These are phyloP conservation scores for Mormyrus iriodes DNA, from an alignment of 2,113 vertebrate species.

Conservation along the genomic window DNA sequence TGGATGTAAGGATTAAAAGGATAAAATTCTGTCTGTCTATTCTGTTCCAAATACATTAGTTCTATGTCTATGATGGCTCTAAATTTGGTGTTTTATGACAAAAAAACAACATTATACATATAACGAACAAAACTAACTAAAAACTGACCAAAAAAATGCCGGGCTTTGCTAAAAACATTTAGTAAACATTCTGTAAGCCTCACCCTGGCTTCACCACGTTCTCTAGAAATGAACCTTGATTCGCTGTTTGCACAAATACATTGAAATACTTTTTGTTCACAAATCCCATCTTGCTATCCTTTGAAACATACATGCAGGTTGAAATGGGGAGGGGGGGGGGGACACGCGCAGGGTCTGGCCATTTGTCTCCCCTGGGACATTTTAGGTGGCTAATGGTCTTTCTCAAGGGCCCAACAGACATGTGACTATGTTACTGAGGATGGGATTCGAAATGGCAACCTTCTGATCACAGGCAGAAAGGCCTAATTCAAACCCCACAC, in stretches of 20 bases:
- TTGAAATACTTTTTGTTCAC: no score
- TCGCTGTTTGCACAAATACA: no score
- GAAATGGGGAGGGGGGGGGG: no score
- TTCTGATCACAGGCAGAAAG: background rate
- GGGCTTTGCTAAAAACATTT: background rate
- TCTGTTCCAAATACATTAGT: background rate
- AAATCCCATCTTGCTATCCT: no score
- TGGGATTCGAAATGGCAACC: background rate
- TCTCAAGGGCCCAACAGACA: background rate
- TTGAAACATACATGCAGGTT: no score
- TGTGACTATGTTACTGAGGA: background rate
- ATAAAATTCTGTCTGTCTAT: background rate
- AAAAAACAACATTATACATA: background rate
- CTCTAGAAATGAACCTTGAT: background rate
- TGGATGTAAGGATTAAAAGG: no score
- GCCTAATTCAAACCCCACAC: no score
- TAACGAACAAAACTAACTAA: background rate
- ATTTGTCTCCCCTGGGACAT: background rate
- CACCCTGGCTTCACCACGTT: background rate
- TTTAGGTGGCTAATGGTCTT: background rate
- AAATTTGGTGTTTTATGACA: background rate
- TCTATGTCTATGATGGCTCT: background rate
- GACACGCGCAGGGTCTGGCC: no score
- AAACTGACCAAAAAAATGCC: background rate
- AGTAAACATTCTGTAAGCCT: background rate